Conservation (phyloP, 2,113 vertebrate genomes). For the Eurystomus gularis region DNA sequence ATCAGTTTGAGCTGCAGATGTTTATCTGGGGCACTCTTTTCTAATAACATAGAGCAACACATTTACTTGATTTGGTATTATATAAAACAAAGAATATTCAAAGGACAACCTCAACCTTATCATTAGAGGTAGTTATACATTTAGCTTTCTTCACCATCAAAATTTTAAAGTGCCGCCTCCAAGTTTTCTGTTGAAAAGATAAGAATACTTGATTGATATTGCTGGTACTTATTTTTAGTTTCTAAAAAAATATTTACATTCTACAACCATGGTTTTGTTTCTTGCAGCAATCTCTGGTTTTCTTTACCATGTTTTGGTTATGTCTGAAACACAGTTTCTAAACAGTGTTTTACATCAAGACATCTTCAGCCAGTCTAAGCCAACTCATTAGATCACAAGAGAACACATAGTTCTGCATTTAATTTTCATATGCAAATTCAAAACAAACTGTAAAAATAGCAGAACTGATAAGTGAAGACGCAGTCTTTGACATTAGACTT, state of each 20-base stretch:
- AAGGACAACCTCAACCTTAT: neutral
- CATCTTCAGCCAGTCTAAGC: neutral
- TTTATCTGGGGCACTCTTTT: neutral
- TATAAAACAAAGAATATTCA: neutral
- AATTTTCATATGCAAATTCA: neutral
- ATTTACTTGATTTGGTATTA: neutral
- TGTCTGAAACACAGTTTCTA: neutral
- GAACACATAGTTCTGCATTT: neutral
- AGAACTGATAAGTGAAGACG: neutral
- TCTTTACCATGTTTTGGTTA: neutral
- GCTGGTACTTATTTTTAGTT: neutral
- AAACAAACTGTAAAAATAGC: neutral
- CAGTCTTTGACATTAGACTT: neutral
- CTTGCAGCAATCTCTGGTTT: neutral
- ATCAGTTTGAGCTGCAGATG: neutral
- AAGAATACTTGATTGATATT: neutral
- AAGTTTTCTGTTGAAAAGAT: neutral
- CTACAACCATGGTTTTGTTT: neutral
- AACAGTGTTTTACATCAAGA: neutral
- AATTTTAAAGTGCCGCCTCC: neutral
- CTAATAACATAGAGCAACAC: neutral
- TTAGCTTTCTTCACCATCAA: neutral
- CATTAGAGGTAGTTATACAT: neutral
- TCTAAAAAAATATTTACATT: neutral
- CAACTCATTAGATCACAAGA: neutral